Evolutionary conservation across 2,888 invertebrate genomes (phyloP), one percentile per base, ranked within the genome.

Genomic region (Ennomos fuscantarius): DNA sequence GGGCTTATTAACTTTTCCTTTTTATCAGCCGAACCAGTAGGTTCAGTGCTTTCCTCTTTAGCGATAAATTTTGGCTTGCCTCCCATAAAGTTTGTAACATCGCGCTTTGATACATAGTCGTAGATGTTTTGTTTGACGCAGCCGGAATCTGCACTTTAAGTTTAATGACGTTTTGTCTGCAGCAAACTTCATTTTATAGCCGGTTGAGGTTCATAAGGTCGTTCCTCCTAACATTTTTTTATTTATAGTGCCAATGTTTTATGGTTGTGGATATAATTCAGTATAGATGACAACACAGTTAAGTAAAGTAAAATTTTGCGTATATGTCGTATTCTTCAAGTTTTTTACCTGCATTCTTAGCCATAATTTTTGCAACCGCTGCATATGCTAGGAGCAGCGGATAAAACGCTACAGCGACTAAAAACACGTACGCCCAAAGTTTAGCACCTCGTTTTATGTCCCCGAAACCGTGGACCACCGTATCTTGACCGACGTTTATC

Each of bases 401-500:
- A 55, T 87, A 87, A 63, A 90, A 84, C 9, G 70, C 52, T 11
- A 90, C 64, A 1, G 84, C 81, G 3, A 90, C 68, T 2, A 67
- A 54, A 8, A 89, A 66, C 51, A 87, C 81, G 57, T 79, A 88
- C n/a, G 83, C 32, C 91, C 90, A 92, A 5, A 91, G 76, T 33
- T 78, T 84, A 1, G 72, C 64, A 5, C 82, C 89, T 9, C 91
- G 84, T 24, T 64, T 61, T 42, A 91, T 81, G 55, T 90, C 87
- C 1, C 90, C 90, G 44, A 92, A 92, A 8, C 90, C 91, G 44
- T 81, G 48, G 2, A 72, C 70, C n/a, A 92, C 76, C 8, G 81
- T 73, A 13, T 74, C 75, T 36, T 84, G 59, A 1, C 89, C 92
- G 10, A 91, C 58, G 55, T 89, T 87, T 68, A 92, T 85, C 66